A percentile compares a stretch with the other conserved stretches of the same genome.
phyloP scores from a whole-genome alignment of 2,797 vertebrate species.

The Tolypeutes matacus region DNA sequence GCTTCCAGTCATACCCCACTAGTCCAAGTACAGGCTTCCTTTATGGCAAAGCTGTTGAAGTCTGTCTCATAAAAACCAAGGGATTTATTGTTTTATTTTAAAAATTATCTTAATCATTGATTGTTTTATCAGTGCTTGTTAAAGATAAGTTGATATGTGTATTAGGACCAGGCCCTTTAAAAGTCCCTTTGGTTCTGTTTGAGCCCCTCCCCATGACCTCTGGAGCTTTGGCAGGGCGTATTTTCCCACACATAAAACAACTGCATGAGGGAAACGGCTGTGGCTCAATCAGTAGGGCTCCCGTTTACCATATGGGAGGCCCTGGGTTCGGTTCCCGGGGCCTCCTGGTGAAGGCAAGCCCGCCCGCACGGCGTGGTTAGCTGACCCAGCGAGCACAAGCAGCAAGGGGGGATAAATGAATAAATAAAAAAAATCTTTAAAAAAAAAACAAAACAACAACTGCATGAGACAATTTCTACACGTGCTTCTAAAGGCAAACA shows the following conservation, averaged over 20 bases:
- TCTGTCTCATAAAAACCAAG: neutral
- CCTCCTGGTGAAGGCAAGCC: no score
- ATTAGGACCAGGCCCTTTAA: fast-evolving
- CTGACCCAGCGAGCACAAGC: no score
- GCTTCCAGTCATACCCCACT: neutral
- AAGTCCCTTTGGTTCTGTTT: neutral
- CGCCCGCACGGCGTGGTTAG: no score
- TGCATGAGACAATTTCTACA: neutral
- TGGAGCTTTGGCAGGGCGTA: neutral
- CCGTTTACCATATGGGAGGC: no score
- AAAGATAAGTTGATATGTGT: neutral
- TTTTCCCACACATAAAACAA: fast-evolving
- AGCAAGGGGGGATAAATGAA: no score
- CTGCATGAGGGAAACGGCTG: no score
- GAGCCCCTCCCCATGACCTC: neutral
- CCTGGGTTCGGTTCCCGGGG: no score
- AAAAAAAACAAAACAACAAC: no score
- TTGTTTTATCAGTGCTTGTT: neutral
- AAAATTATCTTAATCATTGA: neutral
- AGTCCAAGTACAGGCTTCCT: neutral
- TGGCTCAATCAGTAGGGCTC: no score
- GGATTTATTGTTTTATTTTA: neutral
- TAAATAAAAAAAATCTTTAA: no score
- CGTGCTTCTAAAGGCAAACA: neutral
- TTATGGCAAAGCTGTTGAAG: neutral